Percentiles rank a stretch among this genome's conserved stretches.
These are phyloP conservation scores for Rafetus swinhoei DNA, from an alignment of 2,113 vertebrate species.

Conservation along the genomic window DNA sequence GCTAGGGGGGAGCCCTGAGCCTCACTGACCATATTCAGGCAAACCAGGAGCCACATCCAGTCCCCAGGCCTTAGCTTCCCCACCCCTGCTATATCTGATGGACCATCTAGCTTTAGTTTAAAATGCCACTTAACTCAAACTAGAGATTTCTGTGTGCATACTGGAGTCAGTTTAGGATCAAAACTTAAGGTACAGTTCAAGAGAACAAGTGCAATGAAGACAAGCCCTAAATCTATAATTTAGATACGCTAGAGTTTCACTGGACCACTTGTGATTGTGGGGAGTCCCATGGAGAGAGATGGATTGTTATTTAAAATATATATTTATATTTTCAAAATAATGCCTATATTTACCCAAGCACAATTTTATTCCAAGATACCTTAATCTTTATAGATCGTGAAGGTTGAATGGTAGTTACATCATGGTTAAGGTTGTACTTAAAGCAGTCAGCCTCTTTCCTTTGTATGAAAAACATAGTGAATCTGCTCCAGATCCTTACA, in stretches of 20 bases:
- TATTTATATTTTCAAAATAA: not conserved
- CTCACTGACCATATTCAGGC: too few species aligned
- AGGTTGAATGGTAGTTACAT: too few species aligned
- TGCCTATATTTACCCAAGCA: not conserved
- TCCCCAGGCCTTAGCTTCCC: too few species aligned
- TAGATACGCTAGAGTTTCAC: constrained; percentile 6
- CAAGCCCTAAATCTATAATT: not conserved
- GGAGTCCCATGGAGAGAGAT: not conserved
- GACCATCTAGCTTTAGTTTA: not conserved
- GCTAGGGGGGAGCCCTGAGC: too few species aligned
- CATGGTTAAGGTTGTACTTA: too few species aligned
- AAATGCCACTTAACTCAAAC: not conserved
- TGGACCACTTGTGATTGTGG: not conserved
- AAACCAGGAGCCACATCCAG: too few species aligned
- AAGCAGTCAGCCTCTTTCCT: not conserved
- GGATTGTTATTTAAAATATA: not conserved
- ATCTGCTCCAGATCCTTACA: not conserved
- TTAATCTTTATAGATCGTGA: not conserved
- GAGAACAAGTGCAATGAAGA: not conserved
- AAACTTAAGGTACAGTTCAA: not conserved
- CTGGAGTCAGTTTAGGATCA: not conserved
- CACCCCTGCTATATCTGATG: not conserved
- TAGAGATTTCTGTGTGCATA: accelerated
- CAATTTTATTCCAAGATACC: not conserved
- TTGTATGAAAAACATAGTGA: not conserved